Percentiles rank a stretch among this genome's conserved stretches.
Evolutionary conservation across 2,888 invertebrate genomes (phyloP).

Genomic region (Linyphia triangularis): DNA sequence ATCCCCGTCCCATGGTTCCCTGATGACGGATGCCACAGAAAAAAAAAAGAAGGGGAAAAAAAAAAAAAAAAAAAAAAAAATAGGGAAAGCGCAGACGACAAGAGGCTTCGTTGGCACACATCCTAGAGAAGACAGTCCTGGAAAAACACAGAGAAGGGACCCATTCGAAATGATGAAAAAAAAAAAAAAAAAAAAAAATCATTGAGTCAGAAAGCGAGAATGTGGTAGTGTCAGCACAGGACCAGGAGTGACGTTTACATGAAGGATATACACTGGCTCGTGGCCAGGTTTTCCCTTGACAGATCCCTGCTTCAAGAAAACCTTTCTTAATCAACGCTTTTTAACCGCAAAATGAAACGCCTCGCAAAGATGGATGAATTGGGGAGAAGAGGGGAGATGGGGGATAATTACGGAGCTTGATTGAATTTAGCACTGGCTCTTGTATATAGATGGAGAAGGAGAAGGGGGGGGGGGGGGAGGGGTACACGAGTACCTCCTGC

Average conservation of each 20-base stretch:
- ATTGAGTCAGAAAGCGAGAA: conserved; percentile 62
- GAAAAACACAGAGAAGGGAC: conserved; percentile 11
- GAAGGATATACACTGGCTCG: conserved; percentile 57
- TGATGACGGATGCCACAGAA: conserved; percentile 26
- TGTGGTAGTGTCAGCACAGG: conserved; percentile 63
- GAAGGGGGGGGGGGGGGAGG: neutral
- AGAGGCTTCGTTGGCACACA: conserved; percentile 52
- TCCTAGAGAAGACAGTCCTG: conserved; percentile 42
- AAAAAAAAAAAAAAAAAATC: conserved; percentile 33
- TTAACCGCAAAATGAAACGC: conserved; percentile 49
- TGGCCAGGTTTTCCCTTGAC: conserved; percentile 42
- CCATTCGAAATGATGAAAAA: conserved; percentile 8
- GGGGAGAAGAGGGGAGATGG: neutral
- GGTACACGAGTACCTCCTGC: too few species aligned
- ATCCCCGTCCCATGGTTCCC: neutral
- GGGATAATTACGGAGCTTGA: neutral
- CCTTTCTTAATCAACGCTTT: conserved; percentile 60
- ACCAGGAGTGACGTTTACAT: conserved; percentile 55
- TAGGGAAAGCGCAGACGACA: conserved; percentile 25
- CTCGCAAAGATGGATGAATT: neutral
- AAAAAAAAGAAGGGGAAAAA: neutral
- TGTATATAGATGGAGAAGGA: too few species aligned
- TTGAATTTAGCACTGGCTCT: too few species aligned
- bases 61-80: conserved; percentile 20
- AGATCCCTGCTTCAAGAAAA: conserved; percentile 42